Evolutionary conservation across 2,888 invertebrate genomes (phyloP).

Genomic region (Apocheima hispidaria): DNA sequence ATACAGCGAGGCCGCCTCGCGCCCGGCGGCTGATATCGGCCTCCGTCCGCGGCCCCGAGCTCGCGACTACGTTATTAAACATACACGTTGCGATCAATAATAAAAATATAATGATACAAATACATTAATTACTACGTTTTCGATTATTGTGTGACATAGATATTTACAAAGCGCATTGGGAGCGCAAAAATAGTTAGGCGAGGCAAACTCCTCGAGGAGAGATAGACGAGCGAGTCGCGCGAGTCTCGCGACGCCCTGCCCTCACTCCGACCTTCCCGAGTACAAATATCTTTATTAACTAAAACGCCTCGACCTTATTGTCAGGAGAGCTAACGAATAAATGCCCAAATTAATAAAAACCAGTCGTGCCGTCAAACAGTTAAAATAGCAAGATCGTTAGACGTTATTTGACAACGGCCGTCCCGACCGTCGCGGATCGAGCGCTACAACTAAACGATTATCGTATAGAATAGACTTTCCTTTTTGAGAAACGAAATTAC

Average conservation of each 20-base stretch:
- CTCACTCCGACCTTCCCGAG: slow-evolving; percentile 45
- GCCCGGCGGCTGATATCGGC: slow-evolving; percentile 44
- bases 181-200: slow-evolving; percentile 79
- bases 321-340: slow-evolving; percentile 78
- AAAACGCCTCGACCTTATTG: slow-evolving; percentile 74
- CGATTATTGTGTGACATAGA: slow-evolving; percentile 85
- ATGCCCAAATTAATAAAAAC: slow-evolving; percentile 74
- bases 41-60: slow-evolving; percentile 59
- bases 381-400: slow-evolving; percentile 60
- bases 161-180: slow-evolving; percentile 84
- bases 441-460: slow-evolving; percentile 65
- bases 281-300: slow-evolving; percentile 81
- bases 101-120: slow-evolving; percentile 86
- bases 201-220: slow-evolving; percentile 72
- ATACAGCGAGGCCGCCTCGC: slow-evolving; percentile 67
- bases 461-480: slow-evolving; percentile 51
- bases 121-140: slow-evolving; percentile 84
- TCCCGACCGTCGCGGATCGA: slow-evolving; percentile 74
- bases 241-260: slow-evolving; percentile 17
- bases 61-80: slow-evolving; percentile 74
- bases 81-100: slow-evolving; percentile 84
- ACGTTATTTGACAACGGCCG: slow-evolving; percentile 63
- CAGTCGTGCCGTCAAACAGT: slow-evolving; percentile 75
- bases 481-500: slow-evolving; percentile 64
- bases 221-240: slow-evolving; percentile 44